A percentile compares a stretch with the other conserved stretches of the same genome.
Evolutionary conservation across 2,888 invertebrate species (phyloP).

Genomic region (Epistrophe grossulariae): DNA sequence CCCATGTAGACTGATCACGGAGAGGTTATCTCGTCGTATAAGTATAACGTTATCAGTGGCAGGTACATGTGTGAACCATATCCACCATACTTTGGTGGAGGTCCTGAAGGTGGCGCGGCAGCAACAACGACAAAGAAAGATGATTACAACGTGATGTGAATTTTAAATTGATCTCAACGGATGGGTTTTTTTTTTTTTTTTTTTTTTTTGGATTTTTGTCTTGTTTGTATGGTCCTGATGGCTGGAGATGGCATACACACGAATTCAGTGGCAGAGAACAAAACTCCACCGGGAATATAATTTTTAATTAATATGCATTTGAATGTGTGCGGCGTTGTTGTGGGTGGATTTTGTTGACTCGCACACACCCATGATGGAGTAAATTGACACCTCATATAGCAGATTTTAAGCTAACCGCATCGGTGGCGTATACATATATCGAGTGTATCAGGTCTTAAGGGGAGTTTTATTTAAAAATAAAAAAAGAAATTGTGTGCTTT

Average conservation of each 20-base stretch:
- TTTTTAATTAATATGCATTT: conserved; percentile 73
- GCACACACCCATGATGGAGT: conserved; percentile 27
- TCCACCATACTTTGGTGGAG: not conserved
- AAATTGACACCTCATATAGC: conserved; percentile 60
- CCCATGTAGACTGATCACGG: conserved; percentile 56
- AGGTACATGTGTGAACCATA: conserved; percentile 60
- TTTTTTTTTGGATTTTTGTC: not conserved
- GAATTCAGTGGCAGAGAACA: conserved; percentile 11
- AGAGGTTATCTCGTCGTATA: conserved; percentile 50
- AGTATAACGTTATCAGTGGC: conserved; percentile 63
- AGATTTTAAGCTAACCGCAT: conserved; percentile 28
- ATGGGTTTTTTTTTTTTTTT: not conserved
- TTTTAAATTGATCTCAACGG: conserved; percentile 66
- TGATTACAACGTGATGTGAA: conserved; percentile 70
- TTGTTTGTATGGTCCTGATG: conserved; percentile 19
- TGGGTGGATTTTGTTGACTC: conserved; percentile 41
- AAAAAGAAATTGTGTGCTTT: conserved; percentile 36
- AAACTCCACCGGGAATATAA: conserved; percentile 59
- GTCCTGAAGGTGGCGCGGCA: not conserved
- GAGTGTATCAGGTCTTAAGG: not conserved
- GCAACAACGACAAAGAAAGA: conserved; percentile 2
- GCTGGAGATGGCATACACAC: conserved; percentile 11
- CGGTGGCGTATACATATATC: not conserved
- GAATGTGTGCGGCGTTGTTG: conserved; percentile 33
- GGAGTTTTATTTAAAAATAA: conserved; percentile 6